phyloP scores from a whole-genome alignment of 2,113 vertebrate genomes.

The Pangasianodon hypophthalmus region DNA sequence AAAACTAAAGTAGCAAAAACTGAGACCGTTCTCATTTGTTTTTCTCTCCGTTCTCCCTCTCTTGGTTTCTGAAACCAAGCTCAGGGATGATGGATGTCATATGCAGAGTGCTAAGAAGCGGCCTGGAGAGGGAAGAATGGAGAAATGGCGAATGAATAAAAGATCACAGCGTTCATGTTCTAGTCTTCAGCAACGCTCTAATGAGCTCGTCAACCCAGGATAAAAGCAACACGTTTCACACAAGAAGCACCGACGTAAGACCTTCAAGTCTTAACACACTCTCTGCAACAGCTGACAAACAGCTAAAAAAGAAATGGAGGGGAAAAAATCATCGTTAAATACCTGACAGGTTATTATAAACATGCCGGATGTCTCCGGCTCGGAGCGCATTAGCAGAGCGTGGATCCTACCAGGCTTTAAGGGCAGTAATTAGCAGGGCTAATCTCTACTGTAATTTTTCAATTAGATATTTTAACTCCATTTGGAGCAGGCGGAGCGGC shows the following conservation, averaged over 20 bases:
- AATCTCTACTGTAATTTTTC: slow-evolving; percentile 73
- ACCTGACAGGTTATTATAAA: slow-evolving; percentile 14
- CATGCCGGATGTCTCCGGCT: background rate
- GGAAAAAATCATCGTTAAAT: background rate
- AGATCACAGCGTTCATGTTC: slow-evolving; percentile 62
- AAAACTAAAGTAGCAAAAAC: slow-evolving; percentile 14
- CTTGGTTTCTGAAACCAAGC: slow-evolving; percentile 56
- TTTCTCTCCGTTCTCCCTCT: background rate
- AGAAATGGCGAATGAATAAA: slow-evolving; percentile 67
- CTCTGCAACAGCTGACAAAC: background rate
- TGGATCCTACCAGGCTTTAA: slow-evolving; percentile 24
- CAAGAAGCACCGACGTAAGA: background rate
- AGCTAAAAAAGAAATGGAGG: background rate
- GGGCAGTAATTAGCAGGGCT: slow-evolving; percentile 71
- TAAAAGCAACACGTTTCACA: background rate
- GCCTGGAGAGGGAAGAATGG: slow-evolving; percentile 47
- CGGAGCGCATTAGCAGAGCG: background rate
- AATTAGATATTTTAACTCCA: slow-evolving; percentile 73
- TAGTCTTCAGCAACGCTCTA: slow-evolving; percentile 1
- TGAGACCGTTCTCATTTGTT: background rate
- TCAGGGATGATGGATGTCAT: slow-evolving; percentile 62
- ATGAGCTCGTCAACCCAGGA: slow-evolving; percentile 21
- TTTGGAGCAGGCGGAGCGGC: slow-evolving; percentile 63
- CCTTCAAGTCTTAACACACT: background rate
- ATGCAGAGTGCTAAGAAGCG: slow-evolving; percentile 61